phyloP scores from a whole-genome alignment of 2,888 invertebrate genomes.

The Pterostichus niger region DNA sequence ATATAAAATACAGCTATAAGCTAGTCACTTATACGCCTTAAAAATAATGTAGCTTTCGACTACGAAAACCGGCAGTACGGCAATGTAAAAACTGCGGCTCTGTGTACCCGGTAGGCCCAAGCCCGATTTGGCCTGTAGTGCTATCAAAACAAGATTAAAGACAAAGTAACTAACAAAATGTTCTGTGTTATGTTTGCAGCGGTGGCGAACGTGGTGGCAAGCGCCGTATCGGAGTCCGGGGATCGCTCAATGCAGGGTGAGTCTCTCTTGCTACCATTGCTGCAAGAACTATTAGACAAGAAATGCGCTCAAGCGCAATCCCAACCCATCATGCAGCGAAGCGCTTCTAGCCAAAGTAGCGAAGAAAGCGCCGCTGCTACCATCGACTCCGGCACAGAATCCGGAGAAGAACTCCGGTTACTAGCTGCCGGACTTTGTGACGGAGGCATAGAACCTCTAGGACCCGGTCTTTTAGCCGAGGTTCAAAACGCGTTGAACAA shows the following conservation, averaged over 20 bases:
- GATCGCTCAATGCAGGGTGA: conserved; percentile 82
- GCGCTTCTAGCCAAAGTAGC: conserved; percentile 71
- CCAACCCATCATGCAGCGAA: conserved; percentile 68
- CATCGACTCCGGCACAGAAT: conserved; percentile 84
- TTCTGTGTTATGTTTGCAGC: conserved; percentile 74
- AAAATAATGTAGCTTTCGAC: no score
- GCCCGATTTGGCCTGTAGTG: no score
- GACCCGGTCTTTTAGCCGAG: conserved; percentile 85
- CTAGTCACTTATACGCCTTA: no score
- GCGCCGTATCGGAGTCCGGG: conserved; percentile 73
- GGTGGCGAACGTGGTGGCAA: conserved; percentile 79
- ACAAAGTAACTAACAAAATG: no score
- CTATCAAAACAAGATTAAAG: no score
- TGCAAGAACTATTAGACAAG: conserved; percentile 82
- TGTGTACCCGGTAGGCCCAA: no score
- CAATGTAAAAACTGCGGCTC: no score
- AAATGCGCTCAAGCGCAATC: conserved; percentile 52
- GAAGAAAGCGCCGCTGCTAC: conserved; percentile 75
- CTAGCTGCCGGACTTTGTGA: conserved; percentile 74
- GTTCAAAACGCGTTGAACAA: conserved; percentile 88
- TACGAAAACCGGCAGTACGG: no score
- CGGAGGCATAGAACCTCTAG: conserved; percentile 69
- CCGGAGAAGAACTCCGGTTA: conserved; percentile 83
- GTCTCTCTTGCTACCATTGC: conserved; percentile 85
- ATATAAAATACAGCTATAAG: no score